Percentiles rank a stretch among this genome's conserved stretches.
These are phyloP conservation scores for Orius insidiosus DNA, from an alignment of 1,140 invertebrate genomes.

Conservation along the genomic window DNA sequence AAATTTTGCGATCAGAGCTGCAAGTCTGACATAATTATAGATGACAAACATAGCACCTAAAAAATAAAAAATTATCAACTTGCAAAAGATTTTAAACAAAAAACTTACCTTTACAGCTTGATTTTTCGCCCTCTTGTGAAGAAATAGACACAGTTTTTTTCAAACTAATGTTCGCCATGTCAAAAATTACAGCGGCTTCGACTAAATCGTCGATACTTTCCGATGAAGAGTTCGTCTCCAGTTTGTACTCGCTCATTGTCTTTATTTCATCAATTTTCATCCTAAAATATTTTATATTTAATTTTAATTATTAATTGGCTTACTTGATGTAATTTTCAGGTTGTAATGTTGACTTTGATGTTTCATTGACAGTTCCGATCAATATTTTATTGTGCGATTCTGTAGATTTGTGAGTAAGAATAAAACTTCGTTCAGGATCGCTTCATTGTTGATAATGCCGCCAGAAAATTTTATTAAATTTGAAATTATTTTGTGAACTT, in stretches of 20 bases:
- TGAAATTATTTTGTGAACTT: too few relatives aligned
- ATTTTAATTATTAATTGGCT: too few relatives aligned
- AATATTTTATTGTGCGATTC: too few relatives aligned
- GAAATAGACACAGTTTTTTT: background rate
- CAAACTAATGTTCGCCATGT: constrained; percentile 7
- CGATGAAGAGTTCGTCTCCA: background rate
- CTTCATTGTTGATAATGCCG: too few relatives aligned
- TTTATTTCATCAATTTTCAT: constrained; percentile 7
- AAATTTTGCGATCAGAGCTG: constrained; percentile 2
- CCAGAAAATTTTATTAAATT: too few relatives aligned
- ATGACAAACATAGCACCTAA: constrained; percentile 11
- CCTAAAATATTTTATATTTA: background rate
- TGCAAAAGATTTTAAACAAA: background rate
- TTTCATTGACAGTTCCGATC: too few relatives aligned
- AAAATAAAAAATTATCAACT: background rate
- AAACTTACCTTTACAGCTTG: background rate
- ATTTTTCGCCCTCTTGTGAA: background rate
- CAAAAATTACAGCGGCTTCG: constrained; percentile 4
- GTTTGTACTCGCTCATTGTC: constrained; percentile 10
- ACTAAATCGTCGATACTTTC: constrained; percentile 4
- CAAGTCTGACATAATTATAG: constrained; percentile 11
- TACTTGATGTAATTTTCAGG: too few relatives aligned
- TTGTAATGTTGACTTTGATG: too few relatives aligned
- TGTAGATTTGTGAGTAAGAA: too few relatives aligned
- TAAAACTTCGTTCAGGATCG: too few relatives aligned